Conservation (phyloP, 2,888 invertebrate genomes). For the Thumatha senex region DNA sequence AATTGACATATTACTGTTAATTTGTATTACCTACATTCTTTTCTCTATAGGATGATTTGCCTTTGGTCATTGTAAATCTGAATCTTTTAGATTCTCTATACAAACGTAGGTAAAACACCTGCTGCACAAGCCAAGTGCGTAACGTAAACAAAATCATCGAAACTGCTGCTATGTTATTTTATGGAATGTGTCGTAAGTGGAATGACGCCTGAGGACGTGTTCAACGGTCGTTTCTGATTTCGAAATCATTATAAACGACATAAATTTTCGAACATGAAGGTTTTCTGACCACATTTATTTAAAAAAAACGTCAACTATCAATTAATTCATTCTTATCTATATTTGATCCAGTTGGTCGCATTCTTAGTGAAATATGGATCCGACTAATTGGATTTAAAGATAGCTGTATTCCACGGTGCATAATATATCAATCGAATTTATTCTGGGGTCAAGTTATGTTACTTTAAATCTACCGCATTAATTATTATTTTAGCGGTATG, state of each 20-base stretch:
- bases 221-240: slow-evolving; percentile 44
- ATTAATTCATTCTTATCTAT: slow-evolving; percentile 9
- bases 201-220: slow-evolving; percentile 41
- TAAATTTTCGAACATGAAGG: slow-evolving; percentile 32
- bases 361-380: background rate
- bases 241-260: slow-evolving; percentile 44
- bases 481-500: too few relatives aligned
- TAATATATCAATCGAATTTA: too few relatives aligned
- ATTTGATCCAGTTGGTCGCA: too few relatives aligned
- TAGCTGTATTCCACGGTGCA: background rate
- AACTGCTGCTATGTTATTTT: slow-evolving; percentile 34
- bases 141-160: background rate
- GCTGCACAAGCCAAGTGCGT: background rate
- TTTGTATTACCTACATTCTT: too few relatives aligned
- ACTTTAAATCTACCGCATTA: too few relatives aligned
- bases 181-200: slow-evolving; percentile 42
- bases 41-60: too few relatives aligned
- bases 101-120: too few relatives aligned
- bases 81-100: too few relatives aligned
- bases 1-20: too few relatives aligned
- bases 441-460: too few relatives aligned
- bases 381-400: background rate
- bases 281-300: slow-evolving; percentile 13
- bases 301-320: slow-evolving; percentile 5
- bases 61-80: too few relatives aligned